Evolutionary conservation across 2,113 vertebrate genomes (phyloP).

Genomic region (Lutjanus erythropterus): DNA sequence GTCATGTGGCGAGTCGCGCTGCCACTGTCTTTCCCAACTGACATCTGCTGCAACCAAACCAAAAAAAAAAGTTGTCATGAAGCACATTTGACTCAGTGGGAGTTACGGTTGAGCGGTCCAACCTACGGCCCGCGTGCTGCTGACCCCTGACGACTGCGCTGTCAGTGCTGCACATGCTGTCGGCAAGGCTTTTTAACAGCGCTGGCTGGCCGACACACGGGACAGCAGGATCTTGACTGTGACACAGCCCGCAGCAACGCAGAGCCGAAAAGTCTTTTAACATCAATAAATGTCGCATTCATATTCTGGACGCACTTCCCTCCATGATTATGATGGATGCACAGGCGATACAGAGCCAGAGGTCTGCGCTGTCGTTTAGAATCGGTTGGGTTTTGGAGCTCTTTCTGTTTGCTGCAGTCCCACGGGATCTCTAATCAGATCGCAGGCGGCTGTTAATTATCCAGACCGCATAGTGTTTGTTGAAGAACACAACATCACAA

Average conservation of each 20-base stretch:
- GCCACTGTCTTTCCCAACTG: not conserved
- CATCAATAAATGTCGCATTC: constrained; percentile 66
- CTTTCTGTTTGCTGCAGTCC: constrained; percentile 26
- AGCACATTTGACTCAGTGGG: constrained; percentile 15
- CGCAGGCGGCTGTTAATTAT: constrained; percentile 52
- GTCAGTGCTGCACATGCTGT: constrained; percentile 24
- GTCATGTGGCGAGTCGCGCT: not conserved
- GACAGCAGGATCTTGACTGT: constrained; percentile 12
- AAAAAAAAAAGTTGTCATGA: constrained; percentile 8
- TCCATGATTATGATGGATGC: constrained; percentile 65
- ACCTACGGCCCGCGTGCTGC: constrained; percentile 21
- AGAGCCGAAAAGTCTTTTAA: constrained; percentile 39
- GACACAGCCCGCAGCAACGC: not conserved
- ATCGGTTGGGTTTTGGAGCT: constrained; percentile 46
- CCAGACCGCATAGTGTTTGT: constrained; percentile 20
- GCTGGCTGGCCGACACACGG: not conserved
- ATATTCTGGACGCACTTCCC: constrained; percentile 50
- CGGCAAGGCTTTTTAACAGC: constrained; percentile 25
- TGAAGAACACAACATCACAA: not conserved
- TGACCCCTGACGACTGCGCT: constrained; percentile 46
- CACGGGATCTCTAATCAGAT: constrained; percentile 40
- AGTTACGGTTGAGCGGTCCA: constrained; percentile 23
- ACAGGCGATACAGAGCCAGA: constrained; percentile 38
- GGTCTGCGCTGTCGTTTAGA: constrained; percentile 60
- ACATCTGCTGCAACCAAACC: not conserved